A percentile compares a stretch with the other conserved stretches of the same genome.
Evolutionary conservation across 2,888 invertebrate species (phyloP).

Genomic region (Standfussiana lucernea): DNA sequence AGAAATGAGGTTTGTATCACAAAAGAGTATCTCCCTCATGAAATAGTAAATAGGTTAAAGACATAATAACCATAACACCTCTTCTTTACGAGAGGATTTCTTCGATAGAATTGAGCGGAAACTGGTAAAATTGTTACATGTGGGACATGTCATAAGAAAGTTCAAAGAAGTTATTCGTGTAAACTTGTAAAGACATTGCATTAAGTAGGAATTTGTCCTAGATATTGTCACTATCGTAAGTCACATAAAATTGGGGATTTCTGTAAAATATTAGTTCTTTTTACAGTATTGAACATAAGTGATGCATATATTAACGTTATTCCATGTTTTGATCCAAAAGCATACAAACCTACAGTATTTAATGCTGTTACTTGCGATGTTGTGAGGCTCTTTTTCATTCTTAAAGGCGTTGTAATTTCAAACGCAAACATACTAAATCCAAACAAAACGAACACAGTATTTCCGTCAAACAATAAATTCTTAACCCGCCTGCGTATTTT

Average conservation of each 20-base stretch:
- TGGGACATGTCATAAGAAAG: constrained; percentile 61
- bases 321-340: neutral
- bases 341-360: neutral
- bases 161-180: neutral
- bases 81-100: constrained; percentile 86
- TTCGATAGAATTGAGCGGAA: constrained; percentile 83
- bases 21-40: constrained; percentile 27
- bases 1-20: constrained; percentile 14
- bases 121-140: constrained; percentile 73
- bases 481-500: constrained; percentile 53
- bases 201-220: neutral
- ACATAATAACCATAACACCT: constrained; percentile 77
- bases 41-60: constrained; percentile 55
- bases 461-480: constrained; percentile 46
- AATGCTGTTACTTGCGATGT: neutral
- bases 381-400: neutral
- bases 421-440: constrained; percentile 18
- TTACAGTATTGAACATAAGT: neutral
- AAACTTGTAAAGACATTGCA: neutral
- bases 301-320: neutral
- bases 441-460: constrained; percentile 25
- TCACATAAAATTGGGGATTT: neutral
- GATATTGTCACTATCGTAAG: too few relatives aligned
- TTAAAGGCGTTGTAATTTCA: neutral
- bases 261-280: neutral